Evolutionary conservation across 2,113 vertebrate genomes (phyloP), one percentile per base, ranked within the genome.

Genomic region (Triplophysa dalaica): DNA sequence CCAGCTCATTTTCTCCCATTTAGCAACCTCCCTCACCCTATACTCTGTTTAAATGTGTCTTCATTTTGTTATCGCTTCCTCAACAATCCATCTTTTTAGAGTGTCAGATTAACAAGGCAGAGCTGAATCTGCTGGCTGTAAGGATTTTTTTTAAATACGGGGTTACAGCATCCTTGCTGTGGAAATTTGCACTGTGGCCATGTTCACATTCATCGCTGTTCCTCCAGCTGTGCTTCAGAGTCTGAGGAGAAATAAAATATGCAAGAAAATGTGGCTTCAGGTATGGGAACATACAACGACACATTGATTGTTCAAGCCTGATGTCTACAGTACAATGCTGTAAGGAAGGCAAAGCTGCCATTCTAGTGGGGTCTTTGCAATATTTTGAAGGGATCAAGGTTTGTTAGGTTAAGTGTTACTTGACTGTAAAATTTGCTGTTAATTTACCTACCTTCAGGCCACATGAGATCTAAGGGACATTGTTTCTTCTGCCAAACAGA

Each of bases 121-220:
- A 82, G 86, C 72, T 75, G 75, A 86, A 85, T 79, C 79, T 86
- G 85, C 87, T 86, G 82, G 73, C 86, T 75, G 69, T 83, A 82
- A 85, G 84, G 26, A 78, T 85, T 87, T 89, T 79, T 81, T 89
- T 85, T 89, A 78, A 88, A 84, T 86, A 79, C 70, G 86, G 70
- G 54, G 54, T n/a, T 73, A 77, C 54, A 54, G 63, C 79, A 64
- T 67, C 79, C 75, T 74, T 79, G 75, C 83, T 83, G 21, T 75
- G 19, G 24, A 64, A 85, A 75, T 4, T 41, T 22, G 77, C 19
- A 72, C 70, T 24, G 26, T 81, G 79, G 70, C 78, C 75, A n/a
- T 72, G 69, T 22, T 74, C 82, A 79, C 81, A 38, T 63, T 67
- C 85, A 86, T 50, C 78, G 87, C 77, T 74, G 63, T 62, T 86